phyloP scores from a whole-genome alignment of 2,113 vertebrate genomes.

The Sylvia atricapilla region DNA sequence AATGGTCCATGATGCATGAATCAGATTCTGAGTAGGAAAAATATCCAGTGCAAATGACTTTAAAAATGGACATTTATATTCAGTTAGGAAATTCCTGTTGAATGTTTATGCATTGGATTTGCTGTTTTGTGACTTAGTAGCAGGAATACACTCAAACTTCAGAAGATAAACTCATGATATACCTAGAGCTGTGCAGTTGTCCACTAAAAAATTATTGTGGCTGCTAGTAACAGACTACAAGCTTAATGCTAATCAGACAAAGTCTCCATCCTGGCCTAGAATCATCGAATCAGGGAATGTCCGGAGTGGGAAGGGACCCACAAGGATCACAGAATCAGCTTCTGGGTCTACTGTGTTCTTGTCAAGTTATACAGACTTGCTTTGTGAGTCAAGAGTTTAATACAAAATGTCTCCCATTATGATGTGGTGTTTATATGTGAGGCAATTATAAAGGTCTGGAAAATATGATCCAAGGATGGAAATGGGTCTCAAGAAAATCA shows the following conservation, averaged over 20 bases:
- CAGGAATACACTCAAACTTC: not conserved
- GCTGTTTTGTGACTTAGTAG: not conserved
- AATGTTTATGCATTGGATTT: not conserved
- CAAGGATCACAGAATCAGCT: not conserved
- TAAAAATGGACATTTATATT: not conserved
- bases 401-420: not conserved
- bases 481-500: not conserved
- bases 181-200: not conserved
- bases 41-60: not conserved
- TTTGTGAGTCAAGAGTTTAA: not conserved
- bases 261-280: not conserved
- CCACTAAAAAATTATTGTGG: not conserved
- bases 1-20: not conserved
- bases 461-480: not conserved
- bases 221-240: not conserved
- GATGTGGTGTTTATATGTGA: not conserved
- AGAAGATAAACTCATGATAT: not conserved
- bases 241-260: not conserved
- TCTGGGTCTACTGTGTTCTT: not conserved
- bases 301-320: not conserved
- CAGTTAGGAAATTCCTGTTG: not conserved
- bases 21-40: not conserved
- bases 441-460: not conserved
- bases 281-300: fast-evolving
- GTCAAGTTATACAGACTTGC: not conserved